Percentiles rank a stretch among this genome's conserved stretches.
Evolutionary conservation across 1,140 invertebrate genomes (phyloP).

Genomic region (Eurosta solidaginis): DNA sequence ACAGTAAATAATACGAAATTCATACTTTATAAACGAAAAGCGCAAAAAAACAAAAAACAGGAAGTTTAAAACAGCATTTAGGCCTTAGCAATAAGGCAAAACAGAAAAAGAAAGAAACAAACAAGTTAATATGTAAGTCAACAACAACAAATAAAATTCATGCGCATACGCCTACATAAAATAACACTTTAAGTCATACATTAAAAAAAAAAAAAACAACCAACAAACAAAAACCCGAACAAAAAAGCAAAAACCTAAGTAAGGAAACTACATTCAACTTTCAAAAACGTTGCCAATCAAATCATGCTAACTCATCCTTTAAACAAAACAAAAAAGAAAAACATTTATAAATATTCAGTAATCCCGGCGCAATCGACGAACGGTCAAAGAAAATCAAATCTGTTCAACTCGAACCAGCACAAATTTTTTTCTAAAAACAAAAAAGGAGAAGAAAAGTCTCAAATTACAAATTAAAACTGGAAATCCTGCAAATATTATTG

Average conservation of each 20-base stretch:
- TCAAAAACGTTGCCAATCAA: slow-evolving; percentile 23
- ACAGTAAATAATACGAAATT: background rate
- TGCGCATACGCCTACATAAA: background rate
- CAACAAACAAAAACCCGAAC: background rate
- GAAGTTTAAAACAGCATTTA: slow-evolving; percentile 11
- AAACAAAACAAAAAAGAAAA: background rate
- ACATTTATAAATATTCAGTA: background rate
- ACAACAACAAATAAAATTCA: slow-evolving; percentile 36
- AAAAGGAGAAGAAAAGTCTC: background rate
- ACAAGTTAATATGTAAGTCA: slow-evolving; percentile 14
- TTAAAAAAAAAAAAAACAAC: slow-evolving; percentile 33
- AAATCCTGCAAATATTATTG: slow-evolving; percentile 16
- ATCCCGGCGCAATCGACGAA: background rate
- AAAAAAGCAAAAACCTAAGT: background rate
- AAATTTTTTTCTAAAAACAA: background rate
- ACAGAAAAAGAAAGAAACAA: slow-evolving; percentile 31
- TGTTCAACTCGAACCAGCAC: slow-evolving; percentile 1
- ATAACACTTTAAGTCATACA: slow-evolving; percentile 27
- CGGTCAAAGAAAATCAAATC: background rate
- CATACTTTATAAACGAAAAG: background rate
- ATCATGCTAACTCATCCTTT: background rate
- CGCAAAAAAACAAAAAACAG: background rate
- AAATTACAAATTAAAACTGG: background rate
- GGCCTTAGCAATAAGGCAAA: background rate
- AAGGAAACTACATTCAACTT: background rate